Base-by-base conservation (phyloP, 2,888 invertebrate genomes). In the Troglohyphantes excavatus region DNA sequence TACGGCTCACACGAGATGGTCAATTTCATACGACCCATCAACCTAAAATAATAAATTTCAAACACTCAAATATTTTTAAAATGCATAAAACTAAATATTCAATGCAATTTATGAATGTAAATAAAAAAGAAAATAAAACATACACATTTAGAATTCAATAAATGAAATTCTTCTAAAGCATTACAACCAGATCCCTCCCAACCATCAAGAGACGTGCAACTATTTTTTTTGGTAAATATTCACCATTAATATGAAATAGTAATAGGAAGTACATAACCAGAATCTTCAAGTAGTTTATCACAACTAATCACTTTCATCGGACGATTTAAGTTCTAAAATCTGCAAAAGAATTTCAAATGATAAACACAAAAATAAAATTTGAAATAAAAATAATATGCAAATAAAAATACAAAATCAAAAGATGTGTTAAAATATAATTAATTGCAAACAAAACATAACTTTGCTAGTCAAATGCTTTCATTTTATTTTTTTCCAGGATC, bases 11-110 rank as follows among this genome's bases (percentile, higher is more conserved):
- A 89, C 27, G 23, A 89, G 88, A 21, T 89, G 88, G 27, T 68
- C 88, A 82, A 89, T 83, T 61, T 89, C 88, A 43, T 89, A 89
- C 9, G 82, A 89, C 1, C 88, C 88, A 61, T 89, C 88, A 75
- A 89, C 88, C 88, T 89, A 29, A 46, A 76, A 82, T 39, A 59
- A 27, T 39, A 73, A 29, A 76, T 53, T n/a, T 3, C 65, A 5
- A 72, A 72, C 27, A n/a, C n/a, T 29, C 9, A 19, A 19, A 26
- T 11, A 17, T 9, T 68, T 17, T 19, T 59, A 59, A 75, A n/a
- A 27, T n/a, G 29, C 27, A 2, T n/a, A 11, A 21, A 33, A 70
- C 21, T 26, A 70, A 7, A 33, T 70, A n/a, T 39, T 39, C 29
- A 33, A 21, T n/a, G 9, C 21, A 33, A 33, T 29, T 17, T 33